Base-by-base conservation (phyloP, 2,797 vertebrate genomes). In the Sylvia borin region DNA sequence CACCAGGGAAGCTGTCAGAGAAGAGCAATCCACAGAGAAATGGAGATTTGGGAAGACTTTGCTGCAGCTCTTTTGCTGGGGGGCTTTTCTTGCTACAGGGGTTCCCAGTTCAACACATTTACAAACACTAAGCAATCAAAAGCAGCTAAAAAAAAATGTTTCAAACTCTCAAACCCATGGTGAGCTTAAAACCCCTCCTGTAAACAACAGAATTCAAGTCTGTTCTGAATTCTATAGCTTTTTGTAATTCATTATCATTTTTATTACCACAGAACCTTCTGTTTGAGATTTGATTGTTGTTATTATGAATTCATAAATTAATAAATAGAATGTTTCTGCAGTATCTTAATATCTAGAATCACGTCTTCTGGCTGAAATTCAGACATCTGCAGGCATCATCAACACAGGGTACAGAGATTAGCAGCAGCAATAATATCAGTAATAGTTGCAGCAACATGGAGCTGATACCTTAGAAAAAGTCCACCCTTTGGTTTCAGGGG, bases 361-460 rank as follows among this genome's bases (percentile, higher is more conserved):
- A 34, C 1, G 0, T 83, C 54, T 91, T 83, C 78, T 75, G 88
- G 81, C 91, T 89, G 85, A 68, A 94, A 86, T 82, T 91, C 74
- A 94, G 78, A 50, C 86, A 93, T 90, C 85, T 96, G 73, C 86
- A 94, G 82, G 76, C 80, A 91, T 26, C 26, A 8, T 77, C 80
- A 84, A 71, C 85, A 80, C 85, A 79, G 91, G 92, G 75, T 68
- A 51, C 50, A 58, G n/a, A 61, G 57, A 94, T 77, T n/a, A 95
- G 58, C 61, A 85, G 61, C 81, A 92, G 89, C 74, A 90, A 71
- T 73, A 86, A 61, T 76, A 91, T 47, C 93, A 83, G 16, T 48
- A 92, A 87, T 22, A 50, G 38, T 7, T 83, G 79, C 72, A 95
- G 85, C 66, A 90, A 67, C 72, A 53, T 40, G 78, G 88, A 96